Conservation (phyloP, 2,113 vertebrate genomes). For the Brachirus orientalis region DNA sequence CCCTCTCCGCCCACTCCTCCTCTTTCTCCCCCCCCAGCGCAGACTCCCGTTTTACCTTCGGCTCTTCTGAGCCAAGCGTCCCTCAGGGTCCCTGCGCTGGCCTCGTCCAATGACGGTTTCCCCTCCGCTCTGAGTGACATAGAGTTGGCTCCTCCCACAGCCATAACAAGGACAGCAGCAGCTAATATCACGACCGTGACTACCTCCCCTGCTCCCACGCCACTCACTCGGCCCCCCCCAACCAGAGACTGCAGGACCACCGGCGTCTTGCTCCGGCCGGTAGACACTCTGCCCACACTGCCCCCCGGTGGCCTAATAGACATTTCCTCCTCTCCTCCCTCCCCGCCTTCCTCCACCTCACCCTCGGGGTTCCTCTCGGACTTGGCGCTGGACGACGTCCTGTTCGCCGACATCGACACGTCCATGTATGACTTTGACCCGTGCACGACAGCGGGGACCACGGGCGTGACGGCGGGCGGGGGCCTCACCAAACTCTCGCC, state of each 20-base stretch:
- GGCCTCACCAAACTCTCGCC: constrained; percentile 90
- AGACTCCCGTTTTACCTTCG: constrained; percentile 63
- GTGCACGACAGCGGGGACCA: constrained; percentile 85
- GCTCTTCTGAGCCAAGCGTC: constrained; percentile 67
- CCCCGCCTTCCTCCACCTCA: constrained; percentile 77
- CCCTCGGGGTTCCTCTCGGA: constrained; percentile 97
- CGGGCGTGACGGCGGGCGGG: constrained; percentile 59
- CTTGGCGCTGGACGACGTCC: constrained; percentile 96
- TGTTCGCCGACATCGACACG: constrained; percentile 98
- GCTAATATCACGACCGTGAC: constrained; percentile 83
- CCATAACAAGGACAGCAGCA: constrained; percentile 73
- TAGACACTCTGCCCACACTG: constrained; percentile 81
- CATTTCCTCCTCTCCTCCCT: constrained; percentile 79
- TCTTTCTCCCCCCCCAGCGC: constrained; percentile 83
- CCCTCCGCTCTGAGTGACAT: constrained; percentile 92
- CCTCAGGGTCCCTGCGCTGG: constrained; percentile 70
- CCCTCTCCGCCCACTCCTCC: constrained; percentile 79
- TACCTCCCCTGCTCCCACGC: constrained; percentile 83
- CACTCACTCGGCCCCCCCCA: constrained; percentile 55
- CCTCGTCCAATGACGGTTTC: constrained; percentile 85
- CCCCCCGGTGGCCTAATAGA: constrained; percentile 86
- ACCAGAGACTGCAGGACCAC: constrained; percentile 79
- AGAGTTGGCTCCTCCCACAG: constrained; percentile 85
- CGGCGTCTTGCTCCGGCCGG: constrained; percentile 75
- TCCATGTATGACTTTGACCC: constrained; percentile 99